A percentile compares a stretch with the other conserved stretches of the same genome.
Evolutionary conservation across 2,797 vertebrate species (phyloP).

Genomic region (Phalloptychus januarius): DNA sequence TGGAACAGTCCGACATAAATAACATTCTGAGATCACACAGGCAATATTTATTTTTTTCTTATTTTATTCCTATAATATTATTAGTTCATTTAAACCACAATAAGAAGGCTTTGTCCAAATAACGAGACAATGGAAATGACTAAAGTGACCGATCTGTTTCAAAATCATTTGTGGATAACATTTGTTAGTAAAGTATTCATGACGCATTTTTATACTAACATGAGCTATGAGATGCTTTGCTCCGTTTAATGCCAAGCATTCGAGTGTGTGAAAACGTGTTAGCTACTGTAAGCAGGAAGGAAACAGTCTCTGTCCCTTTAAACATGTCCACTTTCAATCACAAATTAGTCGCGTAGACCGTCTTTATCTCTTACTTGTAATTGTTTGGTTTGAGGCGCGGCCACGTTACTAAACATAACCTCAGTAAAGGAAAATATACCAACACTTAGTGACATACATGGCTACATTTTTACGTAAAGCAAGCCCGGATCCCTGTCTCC

Average conservation of each 20-base stretch:
- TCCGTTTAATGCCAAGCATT: background rate
- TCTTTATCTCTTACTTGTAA: conserved; percentile 57
- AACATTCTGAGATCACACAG: background rate
- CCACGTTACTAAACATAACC: background rate
- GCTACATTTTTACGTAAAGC: conserved; percentile 13
- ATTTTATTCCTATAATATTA: background rate
- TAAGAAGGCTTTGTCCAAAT: background rate
- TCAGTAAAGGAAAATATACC: accelerated
- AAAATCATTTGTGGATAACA: background rate
- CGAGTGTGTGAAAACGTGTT: conserved; percentile 1
- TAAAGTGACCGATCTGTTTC: background rate
- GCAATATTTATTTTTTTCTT: background rate
- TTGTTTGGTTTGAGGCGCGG: conserved; percentile 19
- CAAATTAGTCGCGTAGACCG: conserved; percentile 59
- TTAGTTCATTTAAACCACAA: background rate
- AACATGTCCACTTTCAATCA: conserved; percentile 72
- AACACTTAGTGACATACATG: background rate
- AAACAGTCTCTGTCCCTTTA: conserved; percentile 77
- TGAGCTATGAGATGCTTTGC: background rate
- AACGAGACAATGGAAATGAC: background rate
- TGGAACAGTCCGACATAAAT: background rate
- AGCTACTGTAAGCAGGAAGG: conserved; percentile 61
- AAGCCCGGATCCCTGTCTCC: conserved; percentile 46
- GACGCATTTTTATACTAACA: background rate
- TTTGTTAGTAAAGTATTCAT: background rate